Conservation (phyloP, 1,140 invertebrate genomes). For the Aphaenogaster rudis region DNA sequence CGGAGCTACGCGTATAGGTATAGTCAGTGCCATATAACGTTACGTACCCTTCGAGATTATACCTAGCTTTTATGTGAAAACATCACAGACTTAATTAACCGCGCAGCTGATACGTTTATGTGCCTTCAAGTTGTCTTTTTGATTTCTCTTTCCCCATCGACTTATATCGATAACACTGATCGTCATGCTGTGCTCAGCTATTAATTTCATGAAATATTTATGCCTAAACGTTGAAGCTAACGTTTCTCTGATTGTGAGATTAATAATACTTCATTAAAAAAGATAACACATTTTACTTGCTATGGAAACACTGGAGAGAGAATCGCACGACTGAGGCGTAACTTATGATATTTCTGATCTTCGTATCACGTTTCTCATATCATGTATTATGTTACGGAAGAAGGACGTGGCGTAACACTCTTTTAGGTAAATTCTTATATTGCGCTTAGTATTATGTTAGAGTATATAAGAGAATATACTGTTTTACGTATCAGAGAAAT, state of each 20-base stretch:
- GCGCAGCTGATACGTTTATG: neutral
- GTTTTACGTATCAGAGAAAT: neutral
- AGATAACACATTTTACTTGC: neutral
- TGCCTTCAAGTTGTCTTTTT: conserved; percentile 4
- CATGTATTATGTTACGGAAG: neutral
- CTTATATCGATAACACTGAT: conserved; percentile 10
- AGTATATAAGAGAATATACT: neutral
- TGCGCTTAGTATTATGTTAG: neutral
- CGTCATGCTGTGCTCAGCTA: neutral
- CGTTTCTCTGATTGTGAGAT: too few relatives aligned
- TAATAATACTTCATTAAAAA: neutral
- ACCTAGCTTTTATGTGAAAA: conserved; percentile 46
- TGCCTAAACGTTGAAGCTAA: neutral
- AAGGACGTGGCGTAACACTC: neutral
- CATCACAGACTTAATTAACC: conserved; percentile 45
- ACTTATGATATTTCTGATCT: neutral
- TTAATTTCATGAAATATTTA: conserved; percentile 14
- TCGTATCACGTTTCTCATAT: neutral
- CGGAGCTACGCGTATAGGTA: conserved; percentile 17
- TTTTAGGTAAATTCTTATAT: conserved; percentile 21
- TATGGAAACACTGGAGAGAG: neutral
- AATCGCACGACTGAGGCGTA: neutral
- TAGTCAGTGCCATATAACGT: conserved; percentile 17
- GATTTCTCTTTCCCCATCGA: neutral
- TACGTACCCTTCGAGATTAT: conserved; percentile 23